Evolutionary conservation across 2,113 vertebrate species (phyloP).

Genomic region (Carassius carassius): DNA sequence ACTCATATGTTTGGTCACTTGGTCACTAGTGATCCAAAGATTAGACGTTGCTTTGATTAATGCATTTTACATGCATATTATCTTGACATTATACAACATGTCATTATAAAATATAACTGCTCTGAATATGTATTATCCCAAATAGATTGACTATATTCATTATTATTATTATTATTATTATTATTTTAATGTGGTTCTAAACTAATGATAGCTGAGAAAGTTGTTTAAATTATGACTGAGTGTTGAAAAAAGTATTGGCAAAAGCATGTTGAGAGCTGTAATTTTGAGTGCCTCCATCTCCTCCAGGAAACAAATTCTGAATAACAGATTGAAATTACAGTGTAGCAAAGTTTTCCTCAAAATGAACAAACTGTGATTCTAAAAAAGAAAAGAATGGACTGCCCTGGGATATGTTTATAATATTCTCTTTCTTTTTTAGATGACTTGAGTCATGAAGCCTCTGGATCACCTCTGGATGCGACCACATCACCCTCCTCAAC

Average conservation of each 20-base stretch:
- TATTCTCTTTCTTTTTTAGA: slow-evolving; percentile 63
- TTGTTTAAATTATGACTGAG: not conserved
- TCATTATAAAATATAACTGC: not conserved
- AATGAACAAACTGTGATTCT: slow-evolving; percentile 26
- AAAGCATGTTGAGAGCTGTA: not conserved
- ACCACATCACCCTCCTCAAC: slow-evolving; percentile 57
- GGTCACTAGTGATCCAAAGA: not conserved
- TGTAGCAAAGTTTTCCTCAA: slow-evolving; percentile 24
- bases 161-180: no score
- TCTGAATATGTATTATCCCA: not conserved
- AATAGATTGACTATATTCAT: not conserved
- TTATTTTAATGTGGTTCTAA: not conserved
- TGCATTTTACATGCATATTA: not conserved
- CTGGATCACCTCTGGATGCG: slow-evolving; percentile 67
- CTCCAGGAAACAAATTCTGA: slow-evolving; percentile 28
- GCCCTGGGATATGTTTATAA: not conserved
- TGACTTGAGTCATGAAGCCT: slow-evolving; percentile 71
- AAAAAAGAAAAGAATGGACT: not conserved
- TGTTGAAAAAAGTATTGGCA: not conserved
- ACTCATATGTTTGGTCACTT: not conserved
- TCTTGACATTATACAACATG: not conserved
- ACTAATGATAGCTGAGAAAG: no score
- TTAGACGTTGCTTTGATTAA: not conserved
- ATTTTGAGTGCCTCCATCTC: not conserved
- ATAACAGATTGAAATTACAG: slow-evolving; percentile 19